Conservation (phyloP, 2,888 invertebrate genomes). For the Epistrophella euchroma region DNA sequence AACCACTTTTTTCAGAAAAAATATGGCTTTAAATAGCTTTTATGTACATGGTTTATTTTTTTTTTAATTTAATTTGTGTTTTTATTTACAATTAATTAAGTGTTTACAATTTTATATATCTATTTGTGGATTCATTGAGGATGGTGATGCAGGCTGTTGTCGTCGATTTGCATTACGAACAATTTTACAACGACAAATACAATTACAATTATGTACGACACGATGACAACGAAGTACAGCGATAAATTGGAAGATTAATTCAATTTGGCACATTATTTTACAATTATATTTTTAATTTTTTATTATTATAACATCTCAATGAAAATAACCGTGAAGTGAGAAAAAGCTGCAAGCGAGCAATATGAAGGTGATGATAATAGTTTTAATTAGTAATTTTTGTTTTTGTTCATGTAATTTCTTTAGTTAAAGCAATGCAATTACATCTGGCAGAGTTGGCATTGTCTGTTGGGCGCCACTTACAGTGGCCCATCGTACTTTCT, state of each 20-base stretch:
- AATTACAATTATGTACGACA: slow-evolving; percentile 61
- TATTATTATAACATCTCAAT: slow-evolving; percentile 2
- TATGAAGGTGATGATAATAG: background rate
- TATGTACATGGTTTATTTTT: slow-evolving; percentile 58
- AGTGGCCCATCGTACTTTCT: slow-evolving; percentile 78
- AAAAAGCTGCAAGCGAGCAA: background rate
- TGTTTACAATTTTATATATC: slow-evolving; percentile 42
- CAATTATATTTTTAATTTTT: slow-evolving; percentile 3
- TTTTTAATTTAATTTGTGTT: background rate
- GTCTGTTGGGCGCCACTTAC: slow-evolving; percentile 77
- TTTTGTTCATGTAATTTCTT: slow-evolving; percentile 56
- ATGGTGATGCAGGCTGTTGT: slow-evolving; percentile 36
- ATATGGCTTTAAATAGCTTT: slow-evolving; percentile 54
- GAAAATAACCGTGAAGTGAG: slow-evolving; percentile 6
- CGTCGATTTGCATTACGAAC: slow-evolving; percentile 35
- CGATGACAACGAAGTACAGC: slow-evolving; percentile 66
- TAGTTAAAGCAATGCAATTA: slow-evolving; percentile 34
- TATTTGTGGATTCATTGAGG: slow-evolving; percentile 45
- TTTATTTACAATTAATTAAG: slow-evolving; percentile 53
- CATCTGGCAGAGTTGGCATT: slow-evolving; percentile 41
- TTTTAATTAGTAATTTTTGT: slow-evolving; percentile 28
- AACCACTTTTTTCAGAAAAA: slow-evolving; percentile 48
- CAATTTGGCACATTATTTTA: slow-evolving; percentile 74
- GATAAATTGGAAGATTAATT: slow-evolving; percentile 69
- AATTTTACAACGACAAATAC: slow-evolving; percentile 59